Evolutionary conservation across 2,113 vertebrate species (phyloP), one percentile per base, ranked within the genome.

Genomic region (Varanus salvator): DNA sequence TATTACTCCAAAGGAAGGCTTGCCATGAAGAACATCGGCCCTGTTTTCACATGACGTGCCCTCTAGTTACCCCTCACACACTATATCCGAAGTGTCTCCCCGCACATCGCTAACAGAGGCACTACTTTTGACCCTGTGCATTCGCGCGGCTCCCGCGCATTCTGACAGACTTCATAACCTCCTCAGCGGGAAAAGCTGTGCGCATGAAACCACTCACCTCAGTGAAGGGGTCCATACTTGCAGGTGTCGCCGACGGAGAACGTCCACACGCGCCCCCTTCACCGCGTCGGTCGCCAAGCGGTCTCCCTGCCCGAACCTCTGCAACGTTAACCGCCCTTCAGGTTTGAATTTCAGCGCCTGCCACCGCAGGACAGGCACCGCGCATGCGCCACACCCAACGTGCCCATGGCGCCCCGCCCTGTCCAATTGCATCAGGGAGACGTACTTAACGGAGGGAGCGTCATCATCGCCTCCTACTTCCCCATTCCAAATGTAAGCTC

Each of bases 271-370:
- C 2, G 1, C 29, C 1, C 29, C 54, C 3, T 1, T 0, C 31
- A 0, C 25, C 1, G n/a, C 31, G 0, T 0, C 6, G 29, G n/a
- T 54, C 69, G 2, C 19, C 25, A 1, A 17, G 0, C 12, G 4
- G 0, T 29, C 21, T 50, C 60, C 0, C 44, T 14, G 27, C 17
- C 12, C 69, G 54, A 34, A 17, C 38, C 25, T 27, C 52, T 25
- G 0, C 0, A 6, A 0, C 0, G 0, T 0, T 87, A 69, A 93
- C 94, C 71, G 96, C 97, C 94, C 78, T 97, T 97, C 96, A 94
- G 98, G 96, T 98, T 99, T 98, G 98, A 99, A 99, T 98, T 99
- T 98, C 98, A 97, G 98, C 98, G 98, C 98, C 97, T 52, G 48
- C 75, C 6, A 34, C 95, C 66, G 60, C 60, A 50, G 52, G 77